Evolutionary conservation across 2,113 vertebrate species (phyloP).

Genomic region (Mus pahari): DNA sequence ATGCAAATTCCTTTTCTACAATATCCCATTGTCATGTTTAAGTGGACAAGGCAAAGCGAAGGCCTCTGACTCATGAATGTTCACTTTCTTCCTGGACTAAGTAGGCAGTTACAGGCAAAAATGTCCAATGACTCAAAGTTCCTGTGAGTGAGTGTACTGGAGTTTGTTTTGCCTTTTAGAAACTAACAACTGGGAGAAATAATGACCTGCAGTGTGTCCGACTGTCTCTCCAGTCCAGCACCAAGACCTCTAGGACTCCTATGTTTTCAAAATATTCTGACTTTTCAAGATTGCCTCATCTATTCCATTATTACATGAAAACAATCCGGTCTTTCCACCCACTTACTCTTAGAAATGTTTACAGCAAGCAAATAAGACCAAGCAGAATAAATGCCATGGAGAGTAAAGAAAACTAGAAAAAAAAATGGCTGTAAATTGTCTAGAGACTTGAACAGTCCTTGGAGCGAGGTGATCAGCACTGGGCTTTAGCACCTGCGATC

Average conservation of each 20-base stretch:
- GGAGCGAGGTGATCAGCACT: background rate
- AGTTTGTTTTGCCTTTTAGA: conserved; percentile 66
- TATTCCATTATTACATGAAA: conserved; percentile 11
- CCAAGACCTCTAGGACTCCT: background rate
- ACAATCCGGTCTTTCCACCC: background rate
- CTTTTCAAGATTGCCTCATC: conserved; percentile 1
- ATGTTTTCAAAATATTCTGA: background rate
- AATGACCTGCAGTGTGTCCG: background rate
- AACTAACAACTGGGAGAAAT: conserved; percentile 64
- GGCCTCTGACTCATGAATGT: conserved; percentile 88
- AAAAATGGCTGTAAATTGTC: background rate
- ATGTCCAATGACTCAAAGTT: conserved; percentile 88
- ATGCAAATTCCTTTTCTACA: conserved; percentile 84
- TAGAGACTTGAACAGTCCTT: background rate
- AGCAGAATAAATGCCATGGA: background rate
- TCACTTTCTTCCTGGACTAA: conserved; percentile 89
- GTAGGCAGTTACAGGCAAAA: conserved; percentile 85
- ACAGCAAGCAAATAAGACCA: conserved; percentile 39
- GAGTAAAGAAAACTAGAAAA: conserved; percentile 15
- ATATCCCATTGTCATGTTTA: conserved; percentile 88
- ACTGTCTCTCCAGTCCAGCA: conserved; percentile 27
- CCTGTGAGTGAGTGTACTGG: conserved; percentile 64
- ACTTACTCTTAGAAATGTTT: conserved; percentile 48
- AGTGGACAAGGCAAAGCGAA: conserved; percentile 78
- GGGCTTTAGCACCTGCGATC: background rate